Evolutionary conservation across 1,140 invertebrate species (phyloP), one percentile per base, ranked within the genome.

Genomic region (Ips typographus): DNA sequence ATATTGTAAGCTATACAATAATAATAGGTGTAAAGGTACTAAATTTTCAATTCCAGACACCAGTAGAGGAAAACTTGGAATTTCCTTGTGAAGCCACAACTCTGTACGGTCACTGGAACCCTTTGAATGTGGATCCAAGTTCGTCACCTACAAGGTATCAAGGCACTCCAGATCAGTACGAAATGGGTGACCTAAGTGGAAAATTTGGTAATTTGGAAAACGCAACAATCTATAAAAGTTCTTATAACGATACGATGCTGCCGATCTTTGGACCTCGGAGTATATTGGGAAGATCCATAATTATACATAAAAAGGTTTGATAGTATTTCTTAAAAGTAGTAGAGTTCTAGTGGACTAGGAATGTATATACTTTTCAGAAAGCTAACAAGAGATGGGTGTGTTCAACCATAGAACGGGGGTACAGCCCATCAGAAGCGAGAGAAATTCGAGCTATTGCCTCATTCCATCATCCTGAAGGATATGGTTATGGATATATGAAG

Each of bases 381-480:
- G 68, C 43, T 7, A 71, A 71, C 49, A 67, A 67, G 1, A 88
- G 92, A 71, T 95, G 92, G 91, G 89, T 90, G 1, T 97, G 94
- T 78, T 90, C 91, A 1, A 90, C 89, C 0, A 85, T 96, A 41
- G 91, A 94, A 79, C 85, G 93, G 73, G 94, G 94, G 3, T 95
- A 94, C 78, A 89, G 91, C 67, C 91, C 92, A 1, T 88, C 89
- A 2, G 93, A 94, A 79, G 93, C 93, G 1, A 80, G 89, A 66
- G 93, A 96, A 83, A 83, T 95, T 42, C 84, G 92, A 58, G 94
- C 88, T 3, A 93, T 97, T 72, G 94, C 94, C 2, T 95, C 93
- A 0, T 97, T 96, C 80, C 93, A 96, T 83, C 91, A 95, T 85
- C 93, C 93, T 0, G 83, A 87, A 5, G 94, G 94, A 1, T 93